These are phyloP conservation scores for Ginglymostoma cirratum DNA, from an alignment of 2,113 vertebrate genomes.

Conservation along the genomic window DNA sequence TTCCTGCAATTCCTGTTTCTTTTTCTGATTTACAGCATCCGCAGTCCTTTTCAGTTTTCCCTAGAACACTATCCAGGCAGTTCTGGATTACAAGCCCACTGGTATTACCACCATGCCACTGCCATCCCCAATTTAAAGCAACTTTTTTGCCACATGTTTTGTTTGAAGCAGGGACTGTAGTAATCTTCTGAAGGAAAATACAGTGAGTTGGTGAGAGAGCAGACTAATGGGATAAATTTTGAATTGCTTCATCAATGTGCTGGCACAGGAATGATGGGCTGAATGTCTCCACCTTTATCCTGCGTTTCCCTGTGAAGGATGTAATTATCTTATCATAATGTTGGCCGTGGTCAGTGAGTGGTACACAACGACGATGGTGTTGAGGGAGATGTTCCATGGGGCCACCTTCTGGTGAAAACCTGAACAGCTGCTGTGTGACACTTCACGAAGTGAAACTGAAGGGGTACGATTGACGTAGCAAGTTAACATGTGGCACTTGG, in stretches of 20 bases:
- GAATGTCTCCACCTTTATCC: neutral
- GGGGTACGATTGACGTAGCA: neutral
- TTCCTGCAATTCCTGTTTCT: too few species aligned
- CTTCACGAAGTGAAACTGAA: neutral
- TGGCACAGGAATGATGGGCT: neutral
- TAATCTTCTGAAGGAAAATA: too few species aligned
- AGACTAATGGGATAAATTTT: neutral
- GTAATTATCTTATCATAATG: neutral
- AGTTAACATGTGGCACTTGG: neutral
- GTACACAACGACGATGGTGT: too few species aligned
- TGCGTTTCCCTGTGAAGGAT: neutral
- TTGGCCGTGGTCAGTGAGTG: too few species aligned
- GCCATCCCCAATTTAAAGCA: too few species aligned
- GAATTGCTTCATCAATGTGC: neutral
- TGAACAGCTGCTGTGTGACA: neutral
- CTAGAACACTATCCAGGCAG: too few species aligned
- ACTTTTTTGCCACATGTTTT: too few species aligned
- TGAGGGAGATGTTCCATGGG: too few species aligned
- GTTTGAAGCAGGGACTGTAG: neutral
- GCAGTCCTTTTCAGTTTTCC: too few species aligned
- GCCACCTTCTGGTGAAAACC: neutral
- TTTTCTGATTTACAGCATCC: too few species aligned
- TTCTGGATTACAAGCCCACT: too few species aligned
- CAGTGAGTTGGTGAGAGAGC: neutral
- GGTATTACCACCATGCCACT: too few species aligned